Evolutionary conservation across 2,797 vertebrate species (phyloP).

Genomic region (Aselliscus stoliczkanus): DNA sequence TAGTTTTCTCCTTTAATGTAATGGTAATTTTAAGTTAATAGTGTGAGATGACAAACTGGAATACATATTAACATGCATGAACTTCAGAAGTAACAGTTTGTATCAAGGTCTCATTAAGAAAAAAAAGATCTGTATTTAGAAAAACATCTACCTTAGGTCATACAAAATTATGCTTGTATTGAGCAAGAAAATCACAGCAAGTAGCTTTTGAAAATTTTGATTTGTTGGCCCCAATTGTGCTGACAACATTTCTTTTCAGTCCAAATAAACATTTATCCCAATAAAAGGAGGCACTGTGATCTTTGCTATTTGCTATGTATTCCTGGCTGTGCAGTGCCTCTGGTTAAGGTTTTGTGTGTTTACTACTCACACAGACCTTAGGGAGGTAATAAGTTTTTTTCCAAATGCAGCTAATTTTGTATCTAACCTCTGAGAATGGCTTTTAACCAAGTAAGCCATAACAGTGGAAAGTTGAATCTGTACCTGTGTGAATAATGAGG

Average conservation of each 20-base stretch:
- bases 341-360: conserved; percentile 41
- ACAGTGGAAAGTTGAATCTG: conserved; percentile 6
- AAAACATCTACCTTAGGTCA: conserved; percentile 31
- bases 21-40: neutral
- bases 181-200: conserved; percentile 33
- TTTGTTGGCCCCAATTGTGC: neutral
- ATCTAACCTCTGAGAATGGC: neutral
- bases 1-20: neutral
- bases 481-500: neutral
- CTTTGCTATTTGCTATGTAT: conserved; percentile 47
- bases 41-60: neutral
- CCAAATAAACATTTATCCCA: conserved; percentile 55
- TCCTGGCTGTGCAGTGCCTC: neutral
- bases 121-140: neutral
- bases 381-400: conserved; percentile 34
- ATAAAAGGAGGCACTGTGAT: conserved; percentile 57
- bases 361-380: neutral
- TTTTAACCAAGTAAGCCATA: neutral
- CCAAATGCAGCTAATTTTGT: conserved; percentile 23
- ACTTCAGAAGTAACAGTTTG: conserved; percentile 30
- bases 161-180: conserved; percentile 21
- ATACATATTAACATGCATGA: neutral
- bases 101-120: conserved; percentile 11
- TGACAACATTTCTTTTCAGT: conserved; percentile 48
- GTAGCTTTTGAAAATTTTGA: conserved; percentile 44